Percentiles rank a stretch among this genome's conserved stretches.
These are phyloP conservation scores for Periphyllus acericola DNA, from an alignment of 2,888 invertebrate genomes.

Conservation along the genomic window DNA sequence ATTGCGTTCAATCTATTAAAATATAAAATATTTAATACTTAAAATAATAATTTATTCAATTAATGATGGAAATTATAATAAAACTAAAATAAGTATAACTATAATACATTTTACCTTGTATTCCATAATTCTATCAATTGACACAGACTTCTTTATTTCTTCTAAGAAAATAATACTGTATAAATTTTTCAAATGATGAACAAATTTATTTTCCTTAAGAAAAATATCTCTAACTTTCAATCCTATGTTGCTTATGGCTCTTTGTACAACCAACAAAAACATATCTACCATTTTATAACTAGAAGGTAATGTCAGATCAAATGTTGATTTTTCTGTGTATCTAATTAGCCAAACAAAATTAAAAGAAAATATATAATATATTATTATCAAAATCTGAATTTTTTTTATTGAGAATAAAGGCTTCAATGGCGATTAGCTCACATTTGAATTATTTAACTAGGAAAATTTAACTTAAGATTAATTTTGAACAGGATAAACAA, in stretches of 20 bases:
- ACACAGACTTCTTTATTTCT: constrained; percentile 34
- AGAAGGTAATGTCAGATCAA: constrained; percentile 36
- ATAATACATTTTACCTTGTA: constrained; percentile 44
- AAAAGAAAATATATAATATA: neutral
- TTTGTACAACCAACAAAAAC: constrained; percentile 43
- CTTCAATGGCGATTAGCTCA: too few species aligned
- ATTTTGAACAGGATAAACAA: too few species aligned
- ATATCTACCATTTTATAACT: constrained; percentile 45
- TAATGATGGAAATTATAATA: neutral
- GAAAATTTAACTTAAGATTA: too few species aligned
- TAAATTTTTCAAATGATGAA: constrained; percentile 50
- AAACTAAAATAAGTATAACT: neutral
- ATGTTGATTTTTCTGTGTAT: constrained; percentile 29
- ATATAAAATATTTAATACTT: neutral
- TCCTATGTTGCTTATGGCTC: constrained; percentile 35
- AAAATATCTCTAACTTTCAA: constrained; percentile 49
- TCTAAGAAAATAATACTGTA: constrained; percentile 50
- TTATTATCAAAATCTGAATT: too few species aligned
- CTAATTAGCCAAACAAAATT: constrained; percentile 36
- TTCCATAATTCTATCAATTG: constrained; percentile 48
- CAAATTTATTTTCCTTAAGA: constrained; percentile 53
- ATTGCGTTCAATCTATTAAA: constrained; percentile 47
- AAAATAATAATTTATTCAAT: neutral
- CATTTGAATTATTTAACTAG: too few species aligned
- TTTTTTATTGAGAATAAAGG: too few species aligned